Percentiles rank a stretch among this genome's conserved stretches.
Evolutionary conservation across 2,888 invertebrate genomes (phyloP).

Genomic region (Elmis aenea): DNA sequence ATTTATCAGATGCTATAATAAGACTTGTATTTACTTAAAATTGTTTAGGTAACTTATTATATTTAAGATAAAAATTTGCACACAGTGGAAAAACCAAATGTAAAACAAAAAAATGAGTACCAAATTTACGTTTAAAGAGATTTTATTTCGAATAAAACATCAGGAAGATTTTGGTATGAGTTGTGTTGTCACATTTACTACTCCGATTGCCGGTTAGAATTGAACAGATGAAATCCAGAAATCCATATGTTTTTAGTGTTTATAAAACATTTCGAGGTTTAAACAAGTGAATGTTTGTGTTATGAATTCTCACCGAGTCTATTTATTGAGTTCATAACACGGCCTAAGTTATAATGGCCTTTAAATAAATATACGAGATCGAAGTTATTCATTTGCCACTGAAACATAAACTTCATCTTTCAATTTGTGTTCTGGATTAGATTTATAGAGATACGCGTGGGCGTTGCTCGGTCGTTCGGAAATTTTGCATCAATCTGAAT

Average conservation of each 20-base stretch:
- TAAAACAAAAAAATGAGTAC: too few relatives aligned
- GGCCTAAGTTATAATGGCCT: slow-evolving; percentile 40
- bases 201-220: too few relatives aligned
- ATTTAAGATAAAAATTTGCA: too few relatives aligned
- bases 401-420: slow-evolving; percentile 22
- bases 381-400: slow-evolving; percentile 26
- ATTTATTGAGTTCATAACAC: slow-evolving; percentile 43
- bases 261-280: slow-evolving; percentile 45
- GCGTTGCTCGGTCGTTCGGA: slow-evolving; percentile 18
- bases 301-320: slow-evolving; percentile 41
- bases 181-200: too few relatives aligned
- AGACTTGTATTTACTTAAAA: too few relatives aligned
- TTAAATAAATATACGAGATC: slow-evolving; percentile 40
- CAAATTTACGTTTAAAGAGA: too few relatives aligned
- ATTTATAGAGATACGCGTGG: slow-evolving; percentile 10
- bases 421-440: slow-evolving; percentile 15
- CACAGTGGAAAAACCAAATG: too few relatives aligned
- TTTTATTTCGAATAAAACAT: too few relatives aligned
- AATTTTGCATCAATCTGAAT: slow-evolving; percentile 31
- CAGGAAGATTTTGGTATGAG: too few relatives aligned
- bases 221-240: slow-evolving; percentile 41
- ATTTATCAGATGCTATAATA: too few relatives aligned
- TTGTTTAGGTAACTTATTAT: too few relatives aligned
- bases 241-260: slow-evolving; percentile 44
- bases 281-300: slow-evolving; percentile 41